Evolutionary conservation across 1,140 invertebrate species (phyloP).

Genomic region (Papilio xuthus): DNA sequence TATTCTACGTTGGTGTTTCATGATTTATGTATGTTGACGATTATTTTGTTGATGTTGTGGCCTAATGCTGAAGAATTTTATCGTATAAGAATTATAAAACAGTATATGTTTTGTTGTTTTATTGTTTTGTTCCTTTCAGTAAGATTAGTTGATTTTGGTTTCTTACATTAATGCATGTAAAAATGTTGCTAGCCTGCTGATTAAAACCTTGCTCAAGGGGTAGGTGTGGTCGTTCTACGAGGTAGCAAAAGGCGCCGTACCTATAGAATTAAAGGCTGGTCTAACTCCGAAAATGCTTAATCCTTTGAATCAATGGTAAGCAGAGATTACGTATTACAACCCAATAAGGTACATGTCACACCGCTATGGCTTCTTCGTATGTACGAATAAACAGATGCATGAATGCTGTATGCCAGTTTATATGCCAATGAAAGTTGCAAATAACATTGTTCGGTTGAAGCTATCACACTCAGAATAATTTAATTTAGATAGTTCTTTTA

Average conservation of each 20-base stretch:
- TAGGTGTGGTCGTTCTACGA: too few relatives aligned
- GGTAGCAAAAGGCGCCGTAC: too few relatives aligned
- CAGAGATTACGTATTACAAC: neutral
- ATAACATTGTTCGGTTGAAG: too few relatives aligned
- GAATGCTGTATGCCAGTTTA: neutral
- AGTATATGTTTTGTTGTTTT: neutral
- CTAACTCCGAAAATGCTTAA: neutral
- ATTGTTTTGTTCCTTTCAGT: too few relatives aligned
- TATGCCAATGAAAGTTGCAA: neutral
- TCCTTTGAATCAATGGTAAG: neutral
- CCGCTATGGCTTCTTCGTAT: neutral
- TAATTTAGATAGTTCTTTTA: too few relatives aligned
- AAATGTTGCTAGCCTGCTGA: too few relatives aligned
- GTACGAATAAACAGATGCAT: neutral
- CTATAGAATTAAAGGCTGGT: neutral
- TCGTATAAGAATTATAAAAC: neutral
- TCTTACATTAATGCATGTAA: too few relatives aligned
- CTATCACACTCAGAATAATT: too few relatives aligned
- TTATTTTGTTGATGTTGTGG: neutral
- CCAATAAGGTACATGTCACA: neutral
- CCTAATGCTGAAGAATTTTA: neutral
- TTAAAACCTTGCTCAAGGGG: too few relatives aligned
- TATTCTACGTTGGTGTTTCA: slow-evolving; percentile 11
- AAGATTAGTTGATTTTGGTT: too few relatives aligned
- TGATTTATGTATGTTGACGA: slow-evolving; percentile 27